These are phyloP conservation scores for Drosophila anomalata DNA, from an alignment of 2,888 invertebrate species.

Conservation along the genomic window DNA sequence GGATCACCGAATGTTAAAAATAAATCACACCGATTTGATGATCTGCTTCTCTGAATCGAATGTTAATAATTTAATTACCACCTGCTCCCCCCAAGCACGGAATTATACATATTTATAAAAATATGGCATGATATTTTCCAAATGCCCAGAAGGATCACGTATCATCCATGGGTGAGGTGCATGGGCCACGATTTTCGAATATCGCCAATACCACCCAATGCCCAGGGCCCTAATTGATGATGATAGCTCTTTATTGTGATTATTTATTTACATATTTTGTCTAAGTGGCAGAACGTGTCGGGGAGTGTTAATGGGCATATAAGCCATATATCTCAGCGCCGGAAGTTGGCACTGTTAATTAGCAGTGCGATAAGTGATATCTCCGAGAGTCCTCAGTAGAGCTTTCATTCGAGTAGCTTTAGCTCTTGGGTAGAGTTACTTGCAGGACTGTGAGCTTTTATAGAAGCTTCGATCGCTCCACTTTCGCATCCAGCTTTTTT, in stretches of 20 bases:
- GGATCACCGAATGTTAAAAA: conserved; percentile 28
- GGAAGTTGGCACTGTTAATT: conserved; percentile 36
- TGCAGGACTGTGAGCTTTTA: conserved; percentile 1
- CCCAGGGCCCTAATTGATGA: conserved; percentile 30
- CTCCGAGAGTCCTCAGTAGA: conserved; percentile 1
- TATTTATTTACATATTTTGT: conserved; percentile 19
- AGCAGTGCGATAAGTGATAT: conserved; percentile 8
- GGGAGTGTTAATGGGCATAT: conserved; percentile 8
- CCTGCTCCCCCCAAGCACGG: not conserved
- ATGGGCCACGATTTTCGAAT: conserved; percentile 30
- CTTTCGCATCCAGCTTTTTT: conserved; percentile 7
- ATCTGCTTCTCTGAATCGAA: conserved; percentile 8
- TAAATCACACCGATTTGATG: conserved; percentile 22
- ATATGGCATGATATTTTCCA: conserved; percentile 6
- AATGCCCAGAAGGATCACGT: conserved; percentile 35
- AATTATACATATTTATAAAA: not conserved
- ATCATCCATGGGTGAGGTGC: conserved; percentile 25
- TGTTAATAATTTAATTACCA: conserved; percentile 41
- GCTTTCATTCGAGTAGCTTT: conserved; percentile 7
- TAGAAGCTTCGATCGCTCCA: not conserved
- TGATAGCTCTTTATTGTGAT: conserved; percentile 18
- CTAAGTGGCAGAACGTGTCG: conserved; percentile 38
- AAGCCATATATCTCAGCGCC: not conserved
- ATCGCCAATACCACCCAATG: not conserved
- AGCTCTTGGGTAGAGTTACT: not conserved